Percentiles rank a stretch among this genome's conserved stretches.
phyloP scores from a whole-genome alignment of 2,888 invertebrate genomes.

The Morpho deidamia region DNA sequence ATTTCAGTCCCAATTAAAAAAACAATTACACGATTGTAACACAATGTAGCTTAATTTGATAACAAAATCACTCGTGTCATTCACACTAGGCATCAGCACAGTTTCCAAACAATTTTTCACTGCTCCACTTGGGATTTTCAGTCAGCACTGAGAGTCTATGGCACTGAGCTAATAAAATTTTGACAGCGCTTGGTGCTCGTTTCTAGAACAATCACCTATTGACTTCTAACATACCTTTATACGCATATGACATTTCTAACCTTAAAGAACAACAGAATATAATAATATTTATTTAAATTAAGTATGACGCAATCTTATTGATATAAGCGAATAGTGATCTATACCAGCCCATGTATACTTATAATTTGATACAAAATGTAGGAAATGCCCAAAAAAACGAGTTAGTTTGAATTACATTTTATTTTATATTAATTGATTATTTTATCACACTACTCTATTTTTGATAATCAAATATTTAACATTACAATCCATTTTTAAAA shows the following conservation, averaged over 20 bases:
- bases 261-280: not conserved
- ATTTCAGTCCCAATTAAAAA: constrained; percentile 51
- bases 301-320: too few relatives aligned
- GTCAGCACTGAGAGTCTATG: too few relatives aligned
- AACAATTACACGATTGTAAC: constrained; percentile 29
- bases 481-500: too few relatives aligned
- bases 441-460: too few relatives aligned
- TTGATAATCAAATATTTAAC: too few relatives aligned
- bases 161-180: constrained; percentile 34
- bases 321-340: too few relatives aligned
- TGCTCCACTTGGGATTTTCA: constrained; percentile 13
- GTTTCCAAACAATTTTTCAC: constrained; percentile 29
- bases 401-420: too few relatives aligned
- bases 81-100: constrained; percentile 31
- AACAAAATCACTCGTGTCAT: constrained; percentile 23
- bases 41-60: constrained; percentile 7
- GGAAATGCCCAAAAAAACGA: too few relatives aligned
- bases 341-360: too few relatives aligned
- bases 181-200: constrained; percentile 34
- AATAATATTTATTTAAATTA: not conserved
- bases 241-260: constrained; percentile 10
- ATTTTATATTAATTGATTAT: too few relatives aligned
- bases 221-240: constrained; percentile 6
- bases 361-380: too few relatives aligned
- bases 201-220: constrained; percentile 57